A percentile compares a stretch with the other conserved stretches of the same genome.
These are phyloP conservation scores for Umimayanthus chanpuru DNA, from an alignment of 92 coral and sea anemone species.

Conservation along the genomic window DNA sequence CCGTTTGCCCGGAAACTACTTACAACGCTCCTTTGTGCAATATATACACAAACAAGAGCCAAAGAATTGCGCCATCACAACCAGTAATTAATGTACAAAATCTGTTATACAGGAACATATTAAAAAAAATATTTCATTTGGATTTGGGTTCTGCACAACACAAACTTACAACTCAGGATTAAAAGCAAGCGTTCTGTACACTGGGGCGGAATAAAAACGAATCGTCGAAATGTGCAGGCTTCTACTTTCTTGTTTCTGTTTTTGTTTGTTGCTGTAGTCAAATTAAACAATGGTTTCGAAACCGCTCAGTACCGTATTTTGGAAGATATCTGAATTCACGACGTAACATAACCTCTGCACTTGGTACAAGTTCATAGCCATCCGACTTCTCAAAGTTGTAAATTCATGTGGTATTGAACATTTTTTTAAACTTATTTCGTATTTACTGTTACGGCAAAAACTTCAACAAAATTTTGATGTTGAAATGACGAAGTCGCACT, in stretches of 20 bases:
- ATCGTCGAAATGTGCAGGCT: background rate
- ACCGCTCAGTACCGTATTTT: background rate
- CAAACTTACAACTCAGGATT: background rate
- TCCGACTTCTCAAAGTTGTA: background rate
- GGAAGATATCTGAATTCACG: background rate
- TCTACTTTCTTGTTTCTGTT: too few relatives aligned
- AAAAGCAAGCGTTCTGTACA: background rate
- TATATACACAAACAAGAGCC: conserved; percentile 15
- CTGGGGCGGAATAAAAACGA: too few relatives aligned
- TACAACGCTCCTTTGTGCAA: conserved; percentile 22
- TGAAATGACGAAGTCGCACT: conserved; percentile 3
- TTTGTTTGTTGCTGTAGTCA: background rate
- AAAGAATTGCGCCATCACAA: background rate
- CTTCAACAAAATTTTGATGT: background rate
- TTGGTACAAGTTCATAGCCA: background rate
- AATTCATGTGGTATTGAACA: conserved; percentile 7
- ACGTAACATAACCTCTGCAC: too few relatives aligned
- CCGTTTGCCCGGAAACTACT: conserved; percentile 27
- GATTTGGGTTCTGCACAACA: conserved; percentile 6
- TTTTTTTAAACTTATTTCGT: background rate
- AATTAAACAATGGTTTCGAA: background rate
- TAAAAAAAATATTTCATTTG: conserved; percentile 30
- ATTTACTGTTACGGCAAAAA: conserved; percentile 8
- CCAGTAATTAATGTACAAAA: conserved; percentile 7
- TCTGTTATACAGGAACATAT: conserved; percentile 23